These are phyloP conservation scores for Tyrannus savana DNA, from an alignment of 2,113 vertebrate genomes.

Conservation along the genomic window DNA sequence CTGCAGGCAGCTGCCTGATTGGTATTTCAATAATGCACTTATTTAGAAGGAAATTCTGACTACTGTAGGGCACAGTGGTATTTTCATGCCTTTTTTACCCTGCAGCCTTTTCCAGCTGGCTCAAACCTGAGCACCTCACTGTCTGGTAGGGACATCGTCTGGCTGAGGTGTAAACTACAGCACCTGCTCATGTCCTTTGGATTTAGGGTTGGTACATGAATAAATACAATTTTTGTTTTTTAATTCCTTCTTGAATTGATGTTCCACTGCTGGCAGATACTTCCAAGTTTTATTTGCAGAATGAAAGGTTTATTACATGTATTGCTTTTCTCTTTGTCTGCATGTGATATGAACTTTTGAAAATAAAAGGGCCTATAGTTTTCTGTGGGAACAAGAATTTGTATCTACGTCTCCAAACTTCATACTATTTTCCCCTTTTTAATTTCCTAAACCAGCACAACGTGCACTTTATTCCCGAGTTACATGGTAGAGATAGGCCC, in stretches of 20 bases:
- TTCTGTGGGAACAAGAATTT: not conserved
- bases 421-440: not conserved
- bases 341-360: not conserved
- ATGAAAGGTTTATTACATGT: not conserved
- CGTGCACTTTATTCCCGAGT: not conserved
- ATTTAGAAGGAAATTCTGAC: conserved; percentile 14
- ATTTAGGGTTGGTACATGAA: not conserved
- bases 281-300: not conserved
- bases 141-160: conserved; percentile 34
- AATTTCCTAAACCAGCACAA: not conserved
- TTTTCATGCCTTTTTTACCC: conserved; percentile 18
- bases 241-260: not conserved
- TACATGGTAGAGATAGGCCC: not conserved
- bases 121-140: not conserved
- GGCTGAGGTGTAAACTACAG: conserved; percentile 42
- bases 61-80: not conserved
- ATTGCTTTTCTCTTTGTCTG: not conserved
- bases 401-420: not conserved
- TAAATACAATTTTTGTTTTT: not conserved
- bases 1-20: not conserved
- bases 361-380: not conserved
- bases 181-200: not conserved
- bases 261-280: not conserved
- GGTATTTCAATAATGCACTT: conserved; percentile 20
- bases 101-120: not conserved